Conservation (phyloP, 2,113 vertebrate genomes). For the Emydura subglobosa region DNA sequence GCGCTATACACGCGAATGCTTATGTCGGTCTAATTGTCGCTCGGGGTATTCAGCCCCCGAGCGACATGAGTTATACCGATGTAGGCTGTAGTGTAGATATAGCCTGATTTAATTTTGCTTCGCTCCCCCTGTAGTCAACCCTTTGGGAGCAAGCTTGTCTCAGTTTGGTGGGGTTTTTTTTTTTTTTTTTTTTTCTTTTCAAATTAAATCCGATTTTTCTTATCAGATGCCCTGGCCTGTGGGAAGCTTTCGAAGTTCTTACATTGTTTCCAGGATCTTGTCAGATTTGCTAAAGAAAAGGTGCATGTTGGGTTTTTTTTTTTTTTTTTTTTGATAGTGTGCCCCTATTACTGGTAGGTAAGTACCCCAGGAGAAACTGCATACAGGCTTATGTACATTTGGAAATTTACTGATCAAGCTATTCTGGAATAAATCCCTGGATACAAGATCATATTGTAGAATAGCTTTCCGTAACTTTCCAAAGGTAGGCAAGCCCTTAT, state of each 20-base stretch:
- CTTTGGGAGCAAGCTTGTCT: background rate
- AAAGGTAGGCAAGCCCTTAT: background rate
- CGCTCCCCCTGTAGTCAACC: background rate
- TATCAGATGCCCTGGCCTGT: background rate
- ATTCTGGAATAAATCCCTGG: too few relatives aligned
- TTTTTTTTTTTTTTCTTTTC: too few relatives aligned
- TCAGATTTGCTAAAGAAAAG: background rate
- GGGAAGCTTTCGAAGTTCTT: background rate
- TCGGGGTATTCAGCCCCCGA: too few relatives aligned
- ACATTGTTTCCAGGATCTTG: background rate
- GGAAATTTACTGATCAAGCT: background rate
- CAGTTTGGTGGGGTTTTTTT: background rate
- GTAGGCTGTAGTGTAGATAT: too few relatives aligned
- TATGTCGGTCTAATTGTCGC: too few relatives aligned
- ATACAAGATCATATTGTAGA: too few relatives aligned
- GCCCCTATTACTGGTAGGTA: background rate
- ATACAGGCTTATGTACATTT: constrained; percentile 18
- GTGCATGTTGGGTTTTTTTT: background rate
- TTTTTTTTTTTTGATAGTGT: background rate
- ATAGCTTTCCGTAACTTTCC: background rate
- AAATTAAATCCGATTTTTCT: background rate
- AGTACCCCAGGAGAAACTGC: background rate
- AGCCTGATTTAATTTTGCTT: background rate
- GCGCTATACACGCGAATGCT: too few relatives aligned
- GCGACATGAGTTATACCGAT: too few relatives aligned